phyloP scores from a whole-genome alignment of 2,113 vertebrate species.

The Tragulus kanchil region DNA sequence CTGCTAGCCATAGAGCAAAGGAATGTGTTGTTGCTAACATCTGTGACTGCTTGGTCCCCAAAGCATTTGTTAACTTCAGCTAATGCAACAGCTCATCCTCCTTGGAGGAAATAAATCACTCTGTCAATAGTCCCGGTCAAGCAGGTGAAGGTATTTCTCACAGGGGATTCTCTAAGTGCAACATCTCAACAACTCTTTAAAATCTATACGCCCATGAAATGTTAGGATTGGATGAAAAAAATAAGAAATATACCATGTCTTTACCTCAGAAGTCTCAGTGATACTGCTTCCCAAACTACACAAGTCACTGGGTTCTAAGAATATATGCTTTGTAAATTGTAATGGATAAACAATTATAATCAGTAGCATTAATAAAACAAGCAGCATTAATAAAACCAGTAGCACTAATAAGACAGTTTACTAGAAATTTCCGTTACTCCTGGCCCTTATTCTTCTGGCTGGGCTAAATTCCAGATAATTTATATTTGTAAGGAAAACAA shows the following conservation, averaged over 20 bases:
- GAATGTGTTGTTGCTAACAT: not conserved
- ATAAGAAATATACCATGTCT: not conserved
- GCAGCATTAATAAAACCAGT: not conserved
- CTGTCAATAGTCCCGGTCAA: not conserved
- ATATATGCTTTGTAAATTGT: not conserved
- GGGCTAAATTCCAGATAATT: conserved; percentile 32
- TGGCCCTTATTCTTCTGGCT: not conserved
- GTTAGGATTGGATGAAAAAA: not conserved
- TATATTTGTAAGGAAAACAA: conserved; percentile 38
- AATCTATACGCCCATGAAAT: conserved; percentile 6
- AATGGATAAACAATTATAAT: not conserved
- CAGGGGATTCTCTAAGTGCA: not conserved
- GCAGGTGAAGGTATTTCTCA: conserved; percentile 13
- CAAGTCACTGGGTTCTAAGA: not conserved
- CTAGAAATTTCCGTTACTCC: not conserved
- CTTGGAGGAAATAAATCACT: not conserved
- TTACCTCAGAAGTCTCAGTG: not conserved
- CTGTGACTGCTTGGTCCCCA: not conserved
- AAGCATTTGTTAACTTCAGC: not conserved
- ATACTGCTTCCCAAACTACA: not conserved
- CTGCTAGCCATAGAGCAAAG: not conserved
- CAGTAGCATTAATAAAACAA: too few species aligned
- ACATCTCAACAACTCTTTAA: not conserved
- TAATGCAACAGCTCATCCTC: not conserved
- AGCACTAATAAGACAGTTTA: not conserved